Conservation (phyloP, 2,797 vertebrate genomes). For the Cetoscarus ocellatus region DNA sequence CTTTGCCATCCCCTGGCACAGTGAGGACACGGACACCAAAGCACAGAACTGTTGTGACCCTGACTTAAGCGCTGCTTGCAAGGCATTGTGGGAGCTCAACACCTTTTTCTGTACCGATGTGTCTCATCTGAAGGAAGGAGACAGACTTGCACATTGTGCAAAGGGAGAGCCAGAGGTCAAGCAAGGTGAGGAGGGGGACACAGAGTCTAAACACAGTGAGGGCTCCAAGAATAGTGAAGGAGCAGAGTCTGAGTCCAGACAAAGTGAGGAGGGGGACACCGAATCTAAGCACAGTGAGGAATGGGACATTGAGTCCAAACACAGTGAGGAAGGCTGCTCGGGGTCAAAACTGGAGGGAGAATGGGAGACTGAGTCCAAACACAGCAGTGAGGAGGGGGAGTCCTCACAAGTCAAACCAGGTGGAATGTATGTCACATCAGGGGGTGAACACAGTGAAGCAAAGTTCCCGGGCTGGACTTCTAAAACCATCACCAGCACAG, state of each 20-base stretch:
- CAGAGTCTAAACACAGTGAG: slow-evolving; percentile 79
- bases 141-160: slow-evolving; percentile 62
- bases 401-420: slow-evolving; percentile 53
- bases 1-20: slow-evolving; percentile 96
- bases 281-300: slow-evolving; percentile 84
- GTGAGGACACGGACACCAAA: slow-evolving; percentile 76
- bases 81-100: slow-evolving; percentile 93
- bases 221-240: slow-evolving; percentile 81
- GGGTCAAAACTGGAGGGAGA: slow-evolving; percentile 69
- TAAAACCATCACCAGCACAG: slow-evolving; percentile 29
- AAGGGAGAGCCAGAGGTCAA: slow-evolving; percentile 69
- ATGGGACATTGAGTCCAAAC: slow-evolving; percentile 80
- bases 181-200: slow-evolving; percentile 72
- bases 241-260: slow-evolving; percentile 71
- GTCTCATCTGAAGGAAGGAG: slow-evolving; percentile 75
- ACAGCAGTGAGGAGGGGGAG: slow-evolving; percentile 75
- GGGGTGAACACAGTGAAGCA: slow-evolving; percentile 58
- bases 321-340: slow-evolving; percentile 79
- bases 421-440: slow-evolving; percentile 26
- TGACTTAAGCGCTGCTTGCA: slow-evolving; percentile 89
- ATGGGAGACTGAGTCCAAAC: slow-evolving; percentile 75
- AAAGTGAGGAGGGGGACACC: slow-evolving; percentile 78
- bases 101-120: slow-evolving; percentile 88
- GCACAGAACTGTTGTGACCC: slow-evolving; percentile 85
- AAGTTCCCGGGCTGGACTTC: slow-evolving; percentile 51